These are phyloP conservation scores for Elanoides forficatus DNA, from an alignment of 2,113 vertebrate genomes.

Conservation along the genomic window DNA sequence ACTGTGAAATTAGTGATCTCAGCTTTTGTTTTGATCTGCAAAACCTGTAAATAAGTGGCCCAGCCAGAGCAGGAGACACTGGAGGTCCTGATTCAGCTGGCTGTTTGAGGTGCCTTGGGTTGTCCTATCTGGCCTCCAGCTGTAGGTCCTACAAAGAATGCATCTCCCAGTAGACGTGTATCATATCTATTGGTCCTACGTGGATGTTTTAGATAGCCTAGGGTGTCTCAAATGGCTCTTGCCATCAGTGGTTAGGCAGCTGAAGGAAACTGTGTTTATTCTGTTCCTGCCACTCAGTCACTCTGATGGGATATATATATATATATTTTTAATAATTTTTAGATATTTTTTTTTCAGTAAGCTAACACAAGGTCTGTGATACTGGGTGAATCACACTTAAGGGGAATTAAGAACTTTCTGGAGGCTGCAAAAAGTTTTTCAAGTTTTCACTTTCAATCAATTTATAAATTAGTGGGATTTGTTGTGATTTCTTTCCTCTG, in stretches of 20 bases:
- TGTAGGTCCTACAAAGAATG: background rate
- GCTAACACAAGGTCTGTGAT: background rate
- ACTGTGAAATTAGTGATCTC: background rate
- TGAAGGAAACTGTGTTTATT: background rate
- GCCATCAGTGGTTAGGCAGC: background rate
- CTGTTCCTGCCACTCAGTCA: background rate
- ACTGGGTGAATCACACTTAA: background rate
- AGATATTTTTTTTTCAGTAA: background rate
- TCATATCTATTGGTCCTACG: background rate
- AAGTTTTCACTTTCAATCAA: background rate
- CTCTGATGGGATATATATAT: background rate
- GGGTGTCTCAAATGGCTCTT: background rate
- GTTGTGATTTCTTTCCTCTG: background rate
- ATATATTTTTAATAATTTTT: background rate
- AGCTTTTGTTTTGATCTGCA: background rate
- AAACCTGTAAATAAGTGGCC: background rate
- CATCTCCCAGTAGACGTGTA: background rate
- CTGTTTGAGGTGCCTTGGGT: background rate
- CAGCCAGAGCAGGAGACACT: background rate
- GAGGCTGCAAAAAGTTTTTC: background rate
- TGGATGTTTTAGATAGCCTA: background rate
- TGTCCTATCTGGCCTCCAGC: background rate
- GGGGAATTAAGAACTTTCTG: background rate
- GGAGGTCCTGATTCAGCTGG: background rate
- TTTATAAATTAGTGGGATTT: background rate